These are phyloP conservation scores for Altica lythri DNA, from an alignment of 2,888 invertebrate species.

Conservation along the genomic window DNA sequence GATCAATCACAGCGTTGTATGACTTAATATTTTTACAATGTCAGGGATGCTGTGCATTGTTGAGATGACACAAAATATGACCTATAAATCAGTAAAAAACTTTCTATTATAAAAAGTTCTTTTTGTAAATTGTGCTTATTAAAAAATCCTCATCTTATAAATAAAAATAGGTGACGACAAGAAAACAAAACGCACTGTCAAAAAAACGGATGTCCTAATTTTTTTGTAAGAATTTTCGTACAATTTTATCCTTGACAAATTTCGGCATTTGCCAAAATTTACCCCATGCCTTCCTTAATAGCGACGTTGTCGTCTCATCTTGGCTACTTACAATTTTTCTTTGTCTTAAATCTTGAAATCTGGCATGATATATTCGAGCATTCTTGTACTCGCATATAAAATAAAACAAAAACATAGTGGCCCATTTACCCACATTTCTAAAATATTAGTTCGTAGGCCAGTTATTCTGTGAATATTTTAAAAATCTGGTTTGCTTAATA, in stretches of 20 bases:
- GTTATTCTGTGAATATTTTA: too few relatives aligned
- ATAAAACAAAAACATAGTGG: constrained; percentile 26
- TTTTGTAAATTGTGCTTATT: too few relatives aligned
- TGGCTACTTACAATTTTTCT: constrained; percentile 10
- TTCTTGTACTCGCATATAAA: constrained; percentile 11
- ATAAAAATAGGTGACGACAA: not conserved
- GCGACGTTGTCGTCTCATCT: constrained; percentile 10
- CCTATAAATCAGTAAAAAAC: too few relatives aligned
- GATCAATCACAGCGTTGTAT: too few relatives aligned
- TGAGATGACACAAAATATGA: too few relatives aligned
- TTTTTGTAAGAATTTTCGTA: too few relatives aligned
- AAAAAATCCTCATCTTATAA: too few relatives aligned
- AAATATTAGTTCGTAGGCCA: too few relatives aligned
- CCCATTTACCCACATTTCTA: constrained; percentile 28
- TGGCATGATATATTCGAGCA: constrained; percentile 23
- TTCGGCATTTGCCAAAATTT: not conserved
- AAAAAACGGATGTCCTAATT: constrained; percentile 10
- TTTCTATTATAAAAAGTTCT: too few relatives aligned
- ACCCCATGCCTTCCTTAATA: constrained; percentile 9
- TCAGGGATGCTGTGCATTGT: too few relatives aligned
- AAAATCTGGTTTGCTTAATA: too few relatives aligned
- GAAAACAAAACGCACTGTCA: constrained; percentile 3
- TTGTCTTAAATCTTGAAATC: constrained; percentile 16
- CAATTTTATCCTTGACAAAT: constrained; percentile 14
- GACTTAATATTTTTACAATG: too few relatives aligned